Evolutionary conservation across 2,797 vertebrate genomes (phyloP), one percentile per base, ranked within the genome.

Genomic region (Coendou prehensilis): DNA sequence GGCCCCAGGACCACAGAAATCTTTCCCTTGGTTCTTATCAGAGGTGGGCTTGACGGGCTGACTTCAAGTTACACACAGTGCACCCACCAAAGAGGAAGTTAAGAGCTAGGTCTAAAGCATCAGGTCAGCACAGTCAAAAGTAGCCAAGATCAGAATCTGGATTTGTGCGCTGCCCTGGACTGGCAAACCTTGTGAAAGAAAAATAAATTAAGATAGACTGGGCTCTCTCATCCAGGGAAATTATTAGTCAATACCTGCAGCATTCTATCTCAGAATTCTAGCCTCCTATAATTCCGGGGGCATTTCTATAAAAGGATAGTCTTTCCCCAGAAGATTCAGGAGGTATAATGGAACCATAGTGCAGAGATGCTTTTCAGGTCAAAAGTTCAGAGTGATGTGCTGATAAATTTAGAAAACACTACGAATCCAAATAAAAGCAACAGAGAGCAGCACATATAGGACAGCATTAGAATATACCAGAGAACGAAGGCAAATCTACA

Each of bases 381-480:
- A 81, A 89, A 96, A 96, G 95, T 96, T 93, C 95, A 96, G 83
- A 26, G 47, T 73, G 85, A 71, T 79, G 61, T 59, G 85, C 94
- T 93, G 95, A 92, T 88, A 85, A 88, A 83, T 88, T 92, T 92
- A 92, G 81, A 95, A 95, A 97, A 96, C 79, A 64, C 64, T 57
- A 81, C 91, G 75, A 93, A 95, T 80, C 82, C 80, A 61, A 84
- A 95, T 92, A 89, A 96, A 96, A 95, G 79, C 94, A 50, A 56
- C 84, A 30, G 57, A 41, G 50, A 81, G 54, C 73, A 23, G 73
- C 61, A 17, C 41, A 47, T 37, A 41, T 76, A 89, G 95, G 83
- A 79, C 95, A 96, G 96, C 57, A 3, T 80, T 89, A 41, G 97
- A 97, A 97, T 67, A 73, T 85, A 63, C 97, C 76, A 97, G 97